Percentiles rank a stretch among this genome's conserved stretches.
These are phyloP conservation scores for Criorhina ranunculi DNA, from an alignment of 2,888 invertebrate genomes.

Conservation along the genomic window DNA sequence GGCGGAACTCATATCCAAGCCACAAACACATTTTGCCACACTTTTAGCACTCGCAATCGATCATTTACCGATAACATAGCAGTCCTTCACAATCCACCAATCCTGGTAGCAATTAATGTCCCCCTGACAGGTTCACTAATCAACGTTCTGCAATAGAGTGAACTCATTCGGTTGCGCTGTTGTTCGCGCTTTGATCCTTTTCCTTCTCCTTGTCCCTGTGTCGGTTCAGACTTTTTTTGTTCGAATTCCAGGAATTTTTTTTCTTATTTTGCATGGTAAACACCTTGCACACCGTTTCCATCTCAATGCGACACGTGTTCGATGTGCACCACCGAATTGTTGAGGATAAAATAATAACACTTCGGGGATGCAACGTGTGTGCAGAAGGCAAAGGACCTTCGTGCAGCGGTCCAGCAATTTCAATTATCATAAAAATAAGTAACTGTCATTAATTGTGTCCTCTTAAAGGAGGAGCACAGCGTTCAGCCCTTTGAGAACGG, in stretches of 20 bases:
- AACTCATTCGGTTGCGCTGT: conserved; percentile 14
- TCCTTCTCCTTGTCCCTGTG: not conserved
- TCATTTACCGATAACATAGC: conserved; percentile 44
- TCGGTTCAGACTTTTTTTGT: too few species aligned
- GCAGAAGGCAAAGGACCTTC: conserved; percentile 8
- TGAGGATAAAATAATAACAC: conserved; percentile 28
- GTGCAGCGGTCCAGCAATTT: conserved; percentile 65
- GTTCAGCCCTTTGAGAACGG: conserved; percentile 1
- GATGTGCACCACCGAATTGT: conserved; percentile 44
- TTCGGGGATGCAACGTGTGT: conserved; percentile 28
- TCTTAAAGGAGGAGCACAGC: conserved; percentile 39
- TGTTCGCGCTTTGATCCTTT: conserved; percentile 41
- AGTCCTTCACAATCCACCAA: conserved; percentile 17
- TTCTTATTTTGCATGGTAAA: conserved; percentile 53
- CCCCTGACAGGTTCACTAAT: conserved; percentile 70
- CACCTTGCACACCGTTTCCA: conserved; percentile 63
- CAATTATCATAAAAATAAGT: conserved; percentile 74
- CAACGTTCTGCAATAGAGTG: conserved; percentile 33
- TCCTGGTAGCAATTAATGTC: conserved; percentile 66
- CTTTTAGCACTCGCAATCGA: conserved; percentile 54
- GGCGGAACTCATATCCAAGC: not conserved
- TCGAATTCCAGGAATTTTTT: conserved; percentile 63
- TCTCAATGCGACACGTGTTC: conserved; percentile 62
- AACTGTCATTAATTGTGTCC: conserved; percentile 67
- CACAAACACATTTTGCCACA: conserved; percentile 41